These are phyloP conservation scores for Unio delphinus DNA, from an alignment of 2,888 invertebrate genomes.

Conservation along the genomic window DNA sequence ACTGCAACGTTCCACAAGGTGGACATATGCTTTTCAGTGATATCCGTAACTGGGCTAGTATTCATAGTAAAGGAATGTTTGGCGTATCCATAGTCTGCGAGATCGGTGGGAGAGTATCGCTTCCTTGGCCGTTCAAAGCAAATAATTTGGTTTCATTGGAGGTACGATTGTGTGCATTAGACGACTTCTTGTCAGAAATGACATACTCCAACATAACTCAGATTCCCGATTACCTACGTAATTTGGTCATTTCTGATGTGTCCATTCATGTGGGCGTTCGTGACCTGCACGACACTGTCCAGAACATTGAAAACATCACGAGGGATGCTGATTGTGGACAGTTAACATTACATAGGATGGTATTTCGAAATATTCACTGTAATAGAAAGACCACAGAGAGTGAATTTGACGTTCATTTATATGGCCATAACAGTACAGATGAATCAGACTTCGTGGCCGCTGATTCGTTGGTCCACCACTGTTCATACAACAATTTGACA, in stretches of 20 bases:
- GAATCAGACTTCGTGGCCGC: not conserved
- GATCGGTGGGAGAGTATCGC: conserved; percentile 17
- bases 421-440: conserved; percentile 3
- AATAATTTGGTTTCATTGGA: conserved; percentile 20
- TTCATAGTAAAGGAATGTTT: conserved; percentile 13
- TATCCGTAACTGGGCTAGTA: conserved; percentile 17
- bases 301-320: conserved; percentile 17
- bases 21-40: not conserved
- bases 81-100: conserved; percentile 15
- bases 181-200: conserved; percentile 32
- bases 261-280: conserved; percentile 23
- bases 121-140: conserved; percentile 37
- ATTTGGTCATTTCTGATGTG: conserved; percentile 14
- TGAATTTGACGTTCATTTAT: conserved; percentile 11
- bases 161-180: conserved; percentile 17
- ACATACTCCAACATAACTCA: conserved; percentile 7
- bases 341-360: conserved; percentile 20
- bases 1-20: no score
- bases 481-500: conserved; percentile 20
- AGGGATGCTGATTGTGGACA: conserved; percentile 33
- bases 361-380: conserved; percentile 26
- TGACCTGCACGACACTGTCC: conserved; percentile 15
- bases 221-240: conserved; percentile 16
- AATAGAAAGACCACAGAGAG: conserved; percentile 25
- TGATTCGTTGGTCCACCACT: conserved; percentile 4